Evolutionary conservation across 2,113 vertebrate species (phyloP).

Genomic region (Ramphastos sulfuratus): DNA sequence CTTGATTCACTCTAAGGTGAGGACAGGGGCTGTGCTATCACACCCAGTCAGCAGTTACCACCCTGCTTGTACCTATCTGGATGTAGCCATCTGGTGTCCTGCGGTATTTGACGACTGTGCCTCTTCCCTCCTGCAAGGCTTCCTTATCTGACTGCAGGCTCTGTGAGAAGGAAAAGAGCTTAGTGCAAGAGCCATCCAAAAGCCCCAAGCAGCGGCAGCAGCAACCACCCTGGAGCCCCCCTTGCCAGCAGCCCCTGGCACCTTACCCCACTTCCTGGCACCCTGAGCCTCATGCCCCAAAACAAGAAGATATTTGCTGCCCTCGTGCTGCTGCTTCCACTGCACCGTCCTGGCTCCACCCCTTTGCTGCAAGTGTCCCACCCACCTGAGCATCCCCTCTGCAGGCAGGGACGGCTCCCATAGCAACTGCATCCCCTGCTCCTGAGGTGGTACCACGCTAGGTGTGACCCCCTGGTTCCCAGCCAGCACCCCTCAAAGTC

Average conservation of each 20-base stretch:
- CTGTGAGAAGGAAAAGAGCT: constrained; percentile 69
- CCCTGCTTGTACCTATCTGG: constrained; percentile 85
- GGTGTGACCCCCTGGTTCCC: background rate
- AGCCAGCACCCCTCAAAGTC: background rate
- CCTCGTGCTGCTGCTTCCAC: background rate
- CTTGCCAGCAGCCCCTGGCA: background rate
- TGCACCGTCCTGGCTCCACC: background rate
- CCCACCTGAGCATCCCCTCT: background rate
- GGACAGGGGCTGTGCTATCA: background rate
- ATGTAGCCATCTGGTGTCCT: constrained; percentile 92
- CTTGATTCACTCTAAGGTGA: background rate
- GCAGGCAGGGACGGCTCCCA: background rate
- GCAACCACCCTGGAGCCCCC: background rate
- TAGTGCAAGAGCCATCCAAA: background rate
- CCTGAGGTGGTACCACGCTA: background rate
- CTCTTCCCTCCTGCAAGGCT: constrained; percentile 88
- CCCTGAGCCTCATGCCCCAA: background rate
- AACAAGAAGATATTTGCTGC: background rate
- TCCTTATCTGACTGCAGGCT: constrained; percentile 95
- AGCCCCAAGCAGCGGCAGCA: background rate
- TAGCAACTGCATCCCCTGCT: accelerated
- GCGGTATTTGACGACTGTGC: constrained; percentile 83
- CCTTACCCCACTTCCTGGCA: accelerated
- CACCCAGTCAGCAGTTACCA: background rate
- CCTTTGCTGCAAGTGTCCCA: background rate